Evolutionary conservation across 2,797 vertebrate genomes (phyloP).

Genomic region (Peromyscus attwateri): DNA sequence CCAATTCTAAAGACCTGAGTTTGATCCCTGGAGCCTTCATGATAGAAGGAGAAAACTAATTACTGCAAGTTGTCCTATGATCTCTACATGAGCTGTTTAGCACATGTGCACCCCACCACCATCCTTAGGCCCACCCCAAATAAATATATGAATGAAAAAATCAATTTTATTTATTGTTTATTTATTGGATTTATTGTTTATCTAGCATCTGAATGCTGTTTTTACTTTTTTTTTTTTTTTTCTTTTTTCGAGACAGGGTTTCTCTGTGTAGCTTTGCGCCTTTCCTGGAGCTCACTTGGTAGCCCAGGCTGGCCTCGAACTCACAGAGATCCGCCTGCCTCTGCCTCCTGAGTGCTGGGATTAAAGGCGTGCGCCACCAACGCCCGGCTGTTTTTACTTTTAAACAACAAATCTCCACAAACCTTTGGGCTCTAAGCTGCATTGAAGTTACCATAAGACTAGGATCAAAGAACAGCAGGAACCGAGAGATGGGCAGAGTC

Average conservation of each 20-base stretch:
- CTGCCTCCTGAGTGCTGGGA: too few relatives aligned
- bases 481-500: neutral
- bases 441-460: neutral
- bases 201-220: conserved; percentile 7
- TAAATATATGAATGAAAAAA: neutral
- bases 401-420: neutral
- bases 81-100: neutral
- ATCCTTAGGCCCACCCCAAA: neutral
- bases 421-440: neutral
- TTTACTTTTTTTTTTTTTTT: too few relatives aligned
- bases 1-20: neutral
- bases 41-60: neutral
- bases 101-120: neutral
- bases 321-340: too few relatives aligned
- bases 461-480: neutral
- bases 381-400: neutral
- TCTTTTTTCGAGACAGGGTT: too few relatives aligned
- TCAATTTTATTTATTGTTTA: too few relatives aligned
- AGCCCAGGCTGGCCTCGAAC: too few relatives aligned
- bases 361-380: too few relatives aligned
- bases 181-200: too few relatives aligned
- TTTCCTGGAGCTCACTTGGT: too few relatives aligned
- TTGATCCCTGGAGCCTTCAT: neutral
- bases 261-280: too few relatives aligned
- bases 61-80: neutral